Evolutionary conservation across 2,797 vertebrate genomes (phyloP).

Genomic region (Poeciliopsis infans): DNA sequence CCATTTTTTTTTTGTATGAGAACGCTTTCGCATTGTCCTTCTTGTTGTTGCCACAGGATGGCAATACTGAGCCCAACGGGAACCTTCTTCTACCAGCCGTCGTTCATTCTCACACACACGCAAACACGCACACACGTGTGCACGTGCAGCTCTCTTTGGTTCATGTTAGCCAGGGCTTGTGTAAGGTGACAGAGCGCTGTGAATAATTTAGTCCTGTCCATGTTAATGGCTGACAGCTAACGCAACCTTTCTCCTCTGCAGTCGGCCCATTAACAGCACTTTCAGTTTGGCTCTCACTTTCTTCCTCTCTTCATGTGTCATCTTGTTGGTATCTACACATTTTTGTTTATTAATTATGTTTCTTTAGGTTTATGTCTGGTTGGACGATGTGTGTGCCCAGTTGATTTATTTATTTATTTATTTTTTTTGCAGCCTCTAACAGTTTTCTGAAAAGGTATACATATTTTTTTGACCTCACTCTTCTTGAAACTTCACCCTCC

Average conservation of each 20-base stretch:
- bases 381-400: too few relatives aligned
- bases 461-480: not conserved
- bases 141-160: constrained; percentile 51
- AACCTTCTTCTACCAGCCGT: constrained; percentile 19
- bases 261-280: constrained; percentile 62
- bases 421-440: not conserved
- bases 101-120: constrained; percentile 28
- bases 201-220: constrained; percentile 76
- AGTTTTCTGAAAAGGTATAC: not conserved
- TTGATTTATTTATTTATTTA: too few relatives aligned
- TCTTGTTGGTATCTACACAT: constrained; percentile 7
- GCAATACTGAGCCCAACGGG: constrained; percentile 69
- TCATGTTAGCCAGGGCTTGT: constrained; percentile 66
- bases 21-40: constrained; percentile 19
- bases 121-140: constrained; percentile 18
- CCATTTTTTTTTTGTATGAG: constrained; percentile 4
- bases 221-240: constrained; percentile 77
- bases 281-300: constrained; percentile 72
- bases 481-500: not conserved
- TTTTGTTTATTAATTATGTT: constrained; percentile 17
- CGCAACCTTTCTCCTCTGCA: constrained; percentile 66
- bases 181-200: constrained; percentile 73
- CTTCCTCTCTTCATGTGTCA: constrained; percentile 12
- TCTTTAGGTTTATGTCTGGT: not conserved
- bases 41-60: constrained; percentile 68